Percentiles rank a stretch among this genome's conserved stretches.
These are phyloP conservation scores for Hydractinia symbiolongicarpus DNA, from an alignment of 30 jellyfish, hydroid and myxozoan genomes.

Conservation along the genomic window DNA sequence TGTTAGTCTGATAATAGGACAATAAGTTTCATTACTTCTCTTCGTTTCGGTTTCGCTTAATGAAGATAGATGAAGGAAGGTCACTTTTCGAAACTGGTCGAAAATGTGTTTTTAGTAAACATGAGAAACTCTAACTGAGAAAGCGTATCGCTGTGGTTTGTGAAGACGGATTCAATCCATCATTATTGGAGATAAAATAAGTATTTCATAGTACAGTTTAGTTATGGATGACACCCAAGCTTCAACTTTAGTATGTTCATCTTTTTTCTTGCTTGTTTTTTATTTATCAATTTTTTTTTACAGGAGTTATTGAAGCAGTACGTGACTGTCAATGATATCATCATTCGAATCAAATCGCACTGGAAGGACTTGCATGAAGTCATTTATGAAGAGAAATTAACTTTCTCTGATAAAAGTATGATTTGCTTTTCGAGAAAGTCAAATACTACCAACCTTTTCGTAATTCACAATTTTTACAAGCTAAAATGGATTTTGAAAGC, in stretches of 20 bases:
- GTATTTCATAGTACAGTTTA: not conserved
- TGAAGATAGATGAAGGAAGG: not conserved
- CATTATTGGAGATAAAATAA: not conserved
- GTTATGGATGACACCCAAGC: no score
- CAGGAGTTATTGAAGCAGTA: not conserved
- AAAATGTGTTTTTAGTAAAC: not conserved
- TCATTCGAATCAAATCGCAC: not conserved
- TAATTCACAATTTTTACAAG: not conserved
- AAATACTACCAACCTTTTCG: constrained; percentile 6
- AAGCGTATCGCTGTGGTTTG: constrained; percentile 7
- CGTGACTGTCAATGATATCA: not conserved
- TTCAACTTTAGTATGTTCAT: not conserved
- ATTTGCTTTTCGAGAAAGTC: not conserved
- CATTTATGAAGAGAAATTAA: not conserved
- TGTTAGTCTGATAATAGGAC: no score
- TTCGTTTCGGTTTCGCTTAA: constrained; percentile 5
- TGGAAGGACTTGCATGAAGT: not conserved
- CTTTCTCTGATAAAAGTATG: no score
- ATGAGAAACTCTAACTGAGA: not conserved
- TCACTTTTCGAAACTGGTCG: constrained; percentile 4
- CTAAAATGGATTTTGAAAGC: not conserved
- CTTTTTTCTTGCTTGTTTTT: no score
- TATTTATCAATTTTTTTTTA: no score
- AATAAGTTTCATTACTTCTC: no score
- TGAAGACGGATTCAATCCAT: constrained; percentile 1